Evolutionary conservation across 2,797 vertebrate genomes (phyloP).

Genomic region (Epinephelus awoara): DNA sequence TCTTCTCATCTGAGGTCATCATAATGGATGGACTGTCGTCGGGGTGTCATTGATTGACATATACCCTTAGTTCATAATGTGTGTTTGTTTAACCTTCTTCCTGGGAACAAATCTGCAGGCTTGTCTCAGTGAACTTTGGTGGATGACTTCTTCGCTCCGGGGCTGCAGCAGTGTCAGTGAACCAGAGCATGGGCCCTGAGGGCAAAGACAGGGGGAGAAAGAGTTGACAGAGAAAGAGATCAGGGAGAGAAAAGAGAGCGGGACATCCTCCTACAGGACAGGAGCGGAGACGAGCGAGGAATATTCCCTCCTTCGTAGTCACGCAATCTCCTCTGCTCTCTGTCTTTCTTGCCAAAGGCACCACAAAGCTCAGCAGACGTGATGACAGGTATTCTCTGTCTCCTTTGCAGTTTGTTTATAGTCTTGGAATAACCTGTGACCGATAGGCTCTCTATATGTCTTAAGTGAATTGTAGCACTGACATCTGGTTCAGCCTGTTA

Average conservation of each 20-base stretch:
- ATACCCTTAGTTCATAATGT: slow-evolving; percentile 36
- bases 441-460: slow-evolving; percentile 30
- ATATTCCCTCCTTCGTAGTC: slow-evolving; percentile 79
- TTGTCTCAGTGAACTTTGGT: slow-evolving; percentile 60
- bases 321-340: slow-evolving; percentile 76
- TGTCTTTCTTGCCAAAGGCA: slow-evolving; percentile 71
- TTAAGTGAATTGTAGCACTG: slow-evolving; percentile 4
- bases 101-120: slow-evolving; percentile 53
- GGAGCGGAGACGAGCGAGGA: slow-evolving; percentile 62
- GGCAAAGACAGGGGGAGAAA: slow-evolving; percentile 80
- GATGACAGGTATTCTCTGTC: slow-evolving; percentile 76
- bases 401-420: slow-evolving; percentile 70
- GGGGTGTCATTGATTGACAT: slow-evolving; percentile 61
- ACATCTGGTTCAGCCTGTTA: slow-evolving; percentile 17
- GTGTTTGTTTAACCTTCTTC: slow-evolving; percentile 64
- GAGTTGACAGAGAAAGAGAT: slow-evolving; percentile 68
- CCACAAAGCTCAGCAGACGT: slow-evolving; percentile 68
- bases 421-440: slow-evolving; percentile 56
- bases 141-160: slow-evolving; percentile 59
- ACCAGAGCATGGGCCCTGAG: slow-evolving; percentile 64
- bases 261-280: slow-evolving; percentile 58
- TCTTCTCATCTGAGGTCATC: slow-evolving; percentile 46
- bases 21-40: slow-evolving; percentile 34
- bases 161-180: slow-evolving; percentile 72
- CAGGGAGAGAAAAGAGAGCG: slow-evolving; percentile 78